phyloP scores from a whole-genome alignment of 1,140 invertebrate species.

The Drosophila pseudoananassae region DNA sequence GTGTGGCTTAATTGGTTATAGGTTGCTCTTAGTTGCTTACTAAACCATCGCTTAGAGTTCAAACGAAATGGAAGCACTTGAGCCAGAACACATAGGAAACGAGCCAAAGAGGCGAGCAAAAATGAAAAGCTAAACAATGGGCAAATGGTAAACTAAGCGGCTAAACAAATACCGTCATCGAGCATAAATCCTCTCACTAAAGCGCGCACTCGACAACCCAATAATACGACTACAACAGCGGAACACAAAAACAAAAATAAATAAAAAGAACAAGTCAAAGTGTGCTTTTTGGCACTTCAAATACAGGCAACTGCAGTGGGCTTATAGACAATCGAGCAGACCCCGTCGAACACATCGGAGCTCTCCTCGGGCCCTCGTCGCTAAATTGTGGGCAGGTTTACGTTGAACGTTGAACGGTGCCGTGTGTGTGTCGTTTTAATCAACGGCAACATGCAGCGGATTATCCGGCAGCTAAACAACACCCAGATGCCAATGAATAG shows the following conservation, averaged over 20 bases:
- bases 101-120: slow-evolving; percentile 20
- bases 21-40: too few species aligned
- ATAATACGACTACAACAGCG: slow-evolving; percentile 41
- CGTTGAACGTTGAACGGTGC: slow-evolving; percentile 12
- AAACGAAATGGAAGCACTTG: slow-evolving; percentile 23
- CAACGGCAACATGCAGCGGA: slow-evolving; percentile 74
- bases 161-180: slow-evolving; percentile 70
- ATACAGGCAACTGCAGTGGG: slow-evolving; percentile 59
- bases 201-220: slow-evolving; percentile 62
- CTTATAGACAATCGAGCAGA: slow-evolving; percentile 70
- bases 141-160: slow-evolving; percentile 66
- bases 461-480: slow-evolving; percentile 80
- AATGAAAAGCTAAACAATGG: slow-evolving; percentile 54
- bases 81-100: neutral
- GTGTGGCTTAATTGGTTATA: neutral
- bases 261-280: slow-evolving; percentile 35
- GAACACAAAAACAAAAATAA: slow-evolving; percentile 1
- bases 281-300: slow-evolving; percentile 79
- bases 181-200: slow-evolving; percentile 73
- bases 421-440: slow-evolving; percentile 66
- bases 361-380: slow-evolving; percentile 13
- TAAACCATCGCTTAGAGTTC: slow-evolving; percentile 19
- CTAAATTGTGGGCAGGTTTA: slow-evolving; percentile 36
- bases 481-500: slow-evolving; percentile 53
- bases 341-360: slow-evolving; percentile 18